phyloP scores from a whole-genome alignment of 1,140 invertebrate species.

The Panagrolaimus sp. region DNA sequence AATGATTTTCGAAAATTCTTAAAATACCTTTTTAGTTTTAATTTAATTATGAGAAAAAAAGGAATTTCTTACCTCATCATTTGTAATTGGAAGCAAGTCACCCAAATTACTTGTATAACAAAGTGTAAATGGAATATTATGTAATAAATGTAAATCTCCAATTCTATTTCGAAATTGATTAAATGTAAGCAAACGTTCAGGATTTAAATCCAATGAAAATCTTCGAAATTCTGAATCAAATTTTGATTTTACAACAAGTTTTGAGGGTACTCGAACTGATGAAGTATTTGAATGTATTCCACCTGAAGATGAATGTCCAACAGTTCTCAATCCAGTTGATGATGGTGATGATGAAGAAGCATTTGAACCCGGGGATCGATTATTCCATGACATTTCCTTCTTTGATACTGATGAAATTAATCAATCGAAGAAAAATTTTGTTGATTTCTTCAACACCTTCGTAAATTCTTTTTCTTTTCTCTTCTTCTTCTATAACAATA shows the following conservation, averaged over 20 bases:
- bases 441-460: too few relatives aligned
- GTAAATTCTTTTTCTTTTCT: too few relatives aligned
- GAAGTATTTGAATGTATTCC: not conserved
- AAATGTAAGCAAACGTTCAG: constrained; percentile 69
- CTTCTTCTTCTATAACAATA: not conserved
- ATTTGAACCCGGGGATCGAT: not conserved
- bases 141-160: constrained; percentile 76
- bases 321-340: constrained; percentile 8
- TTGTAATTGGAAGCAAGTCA: constrained; percentile 93
- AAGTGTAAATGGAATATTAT: constrained; percentile 80
- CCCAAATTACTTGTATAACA: constrained; percentile 94
- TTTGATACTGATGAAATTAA: not conserved
- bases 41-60: constrained; percentile 16
- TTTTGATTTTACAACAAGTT: constrained; percentile 55
- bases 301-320: constrained; percentile 5
- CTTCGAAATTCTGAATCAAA: constrained; percentile 96
- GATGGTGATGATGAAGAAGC: constrained; percentile 18
- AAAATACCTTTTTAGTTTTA: constrained; percentile 19
- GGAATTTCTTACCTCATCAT: constrained; percentile 70
- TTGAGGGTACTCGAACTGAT: constrained; percentile 9
- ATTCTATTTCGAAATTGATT: constrained; percentile 79
- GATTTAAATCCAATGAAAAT: constrained; percentile 71
- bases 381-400: not conserved
- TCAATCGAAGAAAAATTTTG: too few relatives aligned
- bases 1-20: constrained; percentile 58